Conservation (phyloP, 2,113 vertebrate genomes). For the Synodontis membranacea region DNA sequence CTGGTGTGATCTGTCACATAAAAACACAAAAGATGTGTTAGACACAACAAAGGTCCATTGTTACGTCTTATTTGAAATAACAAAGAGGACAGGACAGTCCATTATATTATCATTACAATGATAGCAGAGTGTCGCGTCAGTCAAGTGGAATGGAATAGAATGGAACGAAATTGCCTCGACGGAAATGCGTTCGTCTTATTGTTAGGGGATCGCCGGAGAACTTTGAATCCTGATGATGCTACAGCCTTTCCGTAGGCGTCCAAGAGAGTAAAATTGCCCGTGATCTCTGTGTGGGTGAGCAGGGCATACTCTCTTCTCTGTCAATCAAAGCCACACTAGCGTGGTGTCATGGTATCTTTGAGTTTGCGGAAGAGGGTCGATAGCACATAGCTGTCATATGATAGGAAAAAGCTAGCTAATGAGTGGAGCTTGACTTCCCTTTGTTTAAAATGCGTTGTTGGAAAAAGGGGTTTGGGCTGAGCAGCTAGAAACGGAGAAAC, state of each 20-base stretch:
- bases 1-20: constrained; percentile 26
- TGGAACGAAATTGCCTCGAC: neutral
- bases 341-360: neutral
- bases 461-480: neutral
- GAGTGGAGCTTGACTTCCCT: neutral
- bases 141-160: neutral
- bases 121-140: neutral
- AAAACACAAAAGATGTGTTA: constrained; percentile 13
- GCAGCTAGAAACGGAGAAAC: neutral
- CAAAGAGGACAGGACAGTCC: neutral
- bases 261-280: neutral
- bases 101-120: neutral
- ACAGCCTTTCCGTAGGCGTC: neutral
- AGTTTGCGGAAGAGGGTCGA: neutral
- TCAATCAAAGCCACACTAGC: neutral
- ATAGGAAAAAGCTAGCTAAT: neutral
- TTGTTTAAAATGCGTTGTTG: no score
- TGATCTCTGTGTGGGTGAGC: neutral
- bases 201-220: neutral
- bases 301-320: neutral
- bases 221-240: neutral
- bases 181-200: neutral
- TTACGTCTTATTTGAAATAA: neutral
- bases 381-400: neutral
- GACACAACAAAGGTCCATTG: neutral